Percentiles rank a stretch among this genome's conserved stretches.
These are phyloP conservation scores for Alviniconcha strummeri DNA, from an alignment of 2,888 invertebrate genomes.

Conservation along the genomic window DNA sequence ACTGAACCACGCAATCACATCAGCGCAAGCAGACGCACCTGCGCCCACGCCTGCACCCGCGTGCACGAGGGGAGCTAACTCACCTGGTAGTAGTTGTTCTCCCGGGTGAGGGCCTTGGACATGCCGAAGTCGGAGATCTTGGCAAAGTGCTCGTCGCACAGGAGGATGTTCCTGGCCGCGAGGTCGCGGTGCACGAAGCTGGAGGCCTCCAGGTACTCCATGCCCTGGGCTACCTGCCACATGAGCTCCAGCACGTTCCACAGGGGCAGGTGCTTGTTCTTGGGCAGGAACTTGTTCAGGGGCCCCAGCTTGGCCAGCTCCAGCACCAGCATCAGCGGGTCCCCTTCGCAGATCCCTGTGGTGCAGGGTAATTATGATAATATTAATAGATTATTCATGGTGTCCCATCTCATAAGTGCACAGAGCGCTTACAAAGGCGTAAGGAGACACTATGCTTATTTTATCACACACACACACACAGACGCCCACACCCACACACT, in stretches of 20 bases:
- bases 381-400: too few relatives aligned
- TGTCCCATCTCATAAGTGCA: too few relatives aligned
- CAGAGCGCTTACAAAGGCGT: too few relatives aligned
- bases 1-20: too few relatives aligned
- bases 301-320: conserved; percentile 75
- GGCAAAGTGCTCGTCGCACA: conserved; percentile 72
- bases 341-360: conserved; percentile 72
- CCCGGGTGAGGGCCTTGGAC: conserved; percentile 73
- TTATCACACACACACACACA: too few relatives aligned
- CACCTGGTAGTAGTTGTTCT: conserved; percentile 74
- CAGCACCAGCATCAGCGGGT: conserved; percentile 74
- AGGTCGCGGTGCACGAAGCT: conserved; percentile 75
- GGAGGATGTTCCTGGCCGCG: conserved; percentile 74
- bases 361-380: not conserved
- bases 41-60: not conserved
- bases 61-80: conserved; percentile 12
- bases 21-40: too few relatives aligned
- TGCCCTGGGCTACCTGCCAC: conserved; percentile 74
- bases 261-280: conserved; percentile 60
- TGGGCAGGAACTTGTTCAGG: conserved; percentile 71
- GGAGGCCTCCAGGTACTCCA: conserved; percentile 73
- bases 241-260: conserved; percentile 48
- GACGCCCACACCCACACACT: not conserved
- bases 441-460: too few relatives aligned
- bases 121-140: conserved; percentile 76